A percentile compares a stretch with the other conserved stretches of the same genome.
phyloP scores from a whole-genome alignment of 2,113 vertebrate genomes.

The Enhydra lutris region DNA sequence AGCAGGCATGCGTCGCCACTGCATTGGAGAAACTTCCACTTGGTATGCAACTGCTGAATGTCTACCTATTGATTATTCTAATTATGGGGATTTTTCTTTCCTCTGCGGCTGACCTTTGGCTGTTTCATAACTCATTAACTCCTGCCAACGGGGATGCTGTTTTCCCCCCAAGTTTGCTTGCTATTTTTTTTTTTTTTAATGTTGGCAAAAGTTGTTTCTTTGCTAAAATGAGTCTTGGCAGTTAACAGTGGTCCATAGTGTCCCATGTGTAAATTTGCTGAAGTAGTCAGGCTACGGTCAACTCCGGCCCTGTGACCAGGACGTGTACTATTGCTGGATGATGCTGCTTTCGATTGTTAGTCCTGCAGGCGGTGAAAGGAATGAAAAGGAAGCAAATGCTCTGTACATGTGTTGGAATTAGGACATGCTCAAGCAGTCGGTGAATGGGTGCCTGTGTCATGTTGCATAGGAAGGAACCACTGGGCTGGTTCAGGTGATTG shows the following conservation, averaged over 20 bases:
- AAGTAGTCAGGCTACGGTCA: neutral
- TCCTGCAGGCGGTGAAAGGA: neutral
- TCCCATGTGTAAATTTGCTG: neutral
- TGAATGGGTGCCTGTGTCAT: neutral
- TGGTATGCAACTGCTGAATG: neutral
- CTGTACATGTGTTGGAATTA: neutral
- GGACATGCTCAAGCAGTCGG: neutral
- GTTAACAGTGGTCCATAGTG: neutral
- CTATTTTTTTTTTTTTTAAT: neutral
- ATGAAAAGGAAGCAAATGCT: neutral
- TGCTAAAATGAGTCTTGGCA: neutral
- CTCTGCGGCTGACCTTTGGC: neutral
- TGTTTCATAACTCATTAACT: neutral
- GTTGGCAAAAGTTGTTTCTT: conserved; percentile 6
- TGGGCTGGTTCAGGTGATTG: neutral
- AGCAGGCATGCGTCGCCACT: conserved; percentile 14
- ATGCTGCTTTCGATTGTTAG: neutral
- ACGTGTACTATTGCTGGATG: neutral
- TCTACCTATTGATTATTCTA: neutral
- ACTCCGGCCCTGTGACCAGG: neutral
- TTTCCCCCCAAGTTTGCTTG: neutral
- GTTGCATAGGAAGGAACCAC: neutral
- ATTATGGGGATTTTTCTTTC: neutral
- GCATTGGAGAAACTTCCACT: neutral
- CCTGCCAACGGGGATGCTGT: neutral